phyloP scores from a whole-genome alignment of 2,888 invertebrate genomes.

The Apamea monoglypha region DNA sequence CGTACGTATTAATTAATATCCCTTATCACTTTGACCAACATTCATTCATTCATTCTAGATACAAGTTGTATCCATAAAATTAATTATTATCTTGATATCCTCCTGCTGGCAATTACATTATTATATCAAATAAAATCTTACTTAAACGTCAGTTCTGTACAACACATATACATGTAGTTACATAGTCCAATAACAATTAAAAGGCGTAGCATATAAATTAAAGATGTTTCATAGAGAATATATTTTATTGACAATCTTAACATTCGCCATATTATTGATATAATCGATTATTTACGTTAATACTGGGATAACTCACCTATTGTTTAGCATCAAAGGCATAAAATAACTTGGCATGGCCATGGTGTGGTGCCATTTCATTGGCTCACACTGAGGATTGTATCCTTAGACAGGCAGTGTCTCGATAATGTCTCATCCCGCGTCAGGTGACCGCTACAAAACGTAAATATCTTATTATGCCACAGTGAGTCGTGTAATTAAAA shows the following conservation, averaged over 20 bases:
- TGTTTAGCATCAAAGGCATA: constrained; percentile 73
- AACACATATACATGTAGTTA: constrained; percentile 76
- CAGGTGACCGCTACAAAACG: constrained; percentile 86
- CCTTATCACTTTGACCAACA: not conserved
- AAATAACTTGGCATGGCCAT: constrained; percentile 71
- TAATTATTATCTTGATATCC: not conserved
- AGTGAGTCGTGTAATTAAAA: constrained; percentile 72
- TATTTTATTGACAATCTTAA: constrained; percentile 53
- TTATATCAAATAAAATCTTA: not conserved
- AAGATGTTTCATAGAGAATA: constrained; percentile 59
- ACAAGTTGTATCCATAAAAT: constrained; percentile 1
- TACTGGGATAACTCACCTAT: constrained; percentile 81
- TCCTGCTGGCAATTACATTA: not conserved
- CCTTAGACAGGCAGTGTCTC: constrained; percentile 70
- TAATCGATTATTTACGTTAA: constrained; percentile 62
- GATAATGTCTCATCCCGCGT: constrained; percentile 82
- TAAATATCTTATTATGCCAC: constrained; percentile 85
- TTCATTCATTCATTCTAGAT: not conserved
- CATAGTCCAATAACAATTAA: constrained; percentile 70
- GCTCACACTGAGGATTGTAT: constrained; percentile 71
- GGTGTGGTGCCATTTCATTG: constrained; percentile 72
- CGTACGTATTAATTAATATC: not conserved
- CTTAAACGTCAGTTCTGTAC: constrained; percentile 16
- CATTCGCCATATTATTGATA: constrained; percentile 74
- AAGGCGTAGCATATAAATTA: constrained; percentile 65